phyloP scores from a whole-genome alignment of 2,888 invertebrate species.

The Beris morrisii region DNA sequence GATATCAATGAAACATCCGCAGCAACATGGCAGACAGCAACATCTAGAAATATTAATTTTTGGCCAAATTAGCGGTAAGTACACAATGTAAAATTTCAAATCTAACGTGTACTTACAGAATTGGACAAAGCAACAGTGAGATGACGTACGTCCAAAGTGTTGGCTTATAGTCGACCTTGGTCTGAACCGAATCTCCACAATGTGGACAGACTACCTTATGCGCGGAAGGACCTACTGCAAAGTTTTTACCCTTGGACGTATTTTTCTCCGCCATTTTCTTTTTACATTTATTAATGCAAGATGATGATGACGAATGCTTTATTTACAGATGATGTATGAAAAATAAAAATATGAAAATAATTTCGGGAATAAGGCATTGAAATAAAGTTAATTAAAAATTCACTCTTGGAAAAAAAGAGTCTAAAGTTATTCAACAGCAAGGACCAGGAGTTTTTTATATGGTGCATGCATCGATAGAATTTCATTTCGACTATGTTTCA shows the following conservation, averaged over 20 bases:
- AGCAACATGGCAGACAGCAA: conserved; percentile 13
- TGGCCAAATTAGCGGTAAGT: conserved; percentile 6
- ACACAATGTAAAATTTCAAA: conserved; percentile 11
- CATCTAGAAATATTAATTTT: conserved; percentile 9
- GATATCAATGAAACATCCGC: conserved; percentile 18
- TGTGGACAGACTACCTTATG: conserved; percentile 21
- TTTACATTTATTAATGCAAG: background rate
- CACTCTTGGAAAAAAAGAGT: too few relatives aligned
- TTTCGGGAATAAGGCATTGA: too few relatives aligned
- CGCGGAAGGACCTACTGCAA: conserved; percentile 20
- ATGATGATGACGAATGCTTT: too few relatives aligned
- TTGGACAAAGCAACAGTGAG: conserved; percentile 37
- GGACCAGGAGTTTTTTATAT: too few relatives aligned
- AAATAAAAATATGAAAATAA: too few relatives aligned
- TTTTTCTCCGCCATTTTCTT: conserved; percentile 7
- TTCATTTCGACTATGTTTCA: too few relatives aligned
- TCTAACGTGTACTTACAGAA: conserved; percentile 38
- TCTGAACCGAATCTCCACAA: conserved; percentile 33
- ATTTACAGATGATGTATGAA: too few relatives aligned
- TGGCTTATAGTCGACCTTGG: conserved; percentile 36
- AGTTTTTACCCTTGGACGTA: background rate
- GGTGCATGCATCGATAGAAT: too few relatives aligned
- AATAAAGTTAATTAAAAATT: too few relatives aligned
- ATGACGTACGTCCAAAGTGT: conserved; percentile 39
- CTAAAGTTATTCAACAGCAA: too few relatives aligned